These are phyloP conservation scores for Mus minutoides DNA, from an alignment of 2,797 vertebrate genomes.

Conservation along the genomic window DNA sequence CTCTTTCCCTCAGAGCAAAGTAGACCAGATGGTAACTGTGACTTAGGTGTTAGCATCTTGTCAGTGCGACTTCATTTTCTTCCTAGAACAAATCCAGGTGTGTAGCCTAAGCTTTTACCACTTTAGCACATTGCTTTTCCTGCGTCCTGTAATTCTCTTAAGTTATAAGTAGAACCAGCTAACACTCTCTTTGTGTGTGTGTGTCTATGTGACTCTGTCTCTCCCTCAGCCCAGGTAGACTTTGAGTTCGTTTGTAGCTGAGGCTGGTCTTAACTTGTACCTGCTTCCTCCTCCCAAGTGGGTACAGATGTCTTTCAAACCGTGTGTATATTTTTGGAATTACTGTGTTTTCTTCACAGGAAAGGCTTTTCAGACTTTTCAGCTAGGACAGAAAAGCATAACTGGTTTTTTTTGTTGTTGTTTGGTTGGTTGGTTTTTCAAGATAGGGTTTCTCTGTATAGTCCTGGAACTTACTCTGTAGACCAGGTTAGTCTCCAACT, in stretches of 20 bases:
- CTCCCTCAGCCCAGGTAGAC: not conserved
- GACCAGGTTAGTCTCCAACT: too few relatives aligned
- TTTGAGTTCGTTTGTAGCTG: not conserved
- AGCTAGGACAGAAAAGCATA: not conserved
- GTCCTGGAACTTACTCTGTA: too few relatives aligned
- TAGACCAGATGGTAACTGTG: not conserved
- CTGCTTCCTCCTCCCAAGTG: not conserved
- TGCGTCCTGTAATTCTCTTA: not conserved
- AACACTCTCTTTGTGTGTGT: not conserved
- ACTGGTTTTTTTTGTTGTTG: not conserved
- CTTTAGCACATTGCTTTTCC: not conserved
- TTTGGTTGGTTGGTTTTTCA: too few relatives aligned
- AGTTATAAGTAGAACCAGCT: not conserved
- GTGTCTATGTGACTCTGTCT: not conserved
- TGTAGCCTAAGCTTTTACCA: not conserved
- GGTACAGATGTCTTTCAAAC: not conserved
- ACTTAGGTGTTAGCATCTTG: not conserved
- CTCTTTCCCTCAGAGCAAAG: not conserved
- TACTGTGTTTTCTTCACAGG: not conserved
- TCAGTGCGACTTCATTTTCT: conserved; percentile 3
- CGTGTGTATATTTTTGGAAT: conserved; percentile 53
- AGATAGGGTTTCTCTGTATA: not conserved
- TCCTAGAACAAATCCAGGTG: not conserved
- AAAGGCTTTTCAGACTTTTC: not conserved
- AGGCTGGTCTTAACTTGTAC: not conserved